Base-by-base conservation (phyloP, 2,797 vertebrate genomes). In the Chiroxiphia lanceolata region DNA sequence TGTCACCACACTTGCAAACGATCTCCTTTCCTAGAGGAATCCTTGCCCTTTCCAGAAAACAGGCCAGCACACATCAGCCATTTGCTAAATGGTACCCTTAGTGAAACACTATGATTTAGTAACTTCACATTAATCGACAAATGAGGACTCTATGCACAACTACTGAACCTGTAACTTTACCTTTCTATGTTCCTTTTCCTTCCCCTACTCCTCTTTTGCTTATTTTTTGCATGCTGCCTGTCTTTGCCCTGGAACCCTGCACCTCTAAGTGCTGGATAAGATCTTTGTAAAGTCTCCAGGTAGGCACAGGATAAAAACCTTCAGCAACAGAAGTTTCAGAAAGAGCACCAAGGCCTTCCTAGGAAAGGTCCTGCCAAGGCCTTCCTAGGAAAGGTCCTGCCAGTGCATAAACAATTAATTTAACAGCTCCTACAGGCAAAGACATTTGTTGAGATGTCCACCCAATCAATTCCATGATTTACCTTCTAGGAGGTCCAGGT, bases 401-500 rank as follows among this genome's bases (percentile, higher is more conserved):
- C 29, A 36, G 15, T 7, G 9, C 42, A 54, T 34, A 72, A 47
- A 42, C 22, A 53, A 53, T 14, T 11, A 31, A 42, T 61, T 56
- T 8, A 77, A 45, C 1, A 85, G 19, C 9, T 38, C n/a, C 54
- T 42, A 7, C 72, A 27, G 4, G 29, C 17, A 22, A 75, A 61
- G 11, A 11, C 7, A n/a, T 51, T 19, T 60, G 7, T 3, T 64
- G 36, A n/a, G 60, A 26, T 9, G 36, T 21, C 38, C 19, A 31
- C 4, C 8, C 38, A 27, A 16, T 0, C 19, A 5, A 33, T 42
- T 38, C 26, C 25, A 3, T 7, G 40, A 87, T 95, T 98, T 98
- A 98, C 98, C 98, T 98, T 98, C 98, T 53, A 98, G 91, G 27
- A 99, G 98, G 93, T 99, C 99, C 98, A 99, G 98, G 97, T 98